phyloP scores from a whole-genome alignment of 2,888 invertebrate species.

The Elmis aenea region DNA sequence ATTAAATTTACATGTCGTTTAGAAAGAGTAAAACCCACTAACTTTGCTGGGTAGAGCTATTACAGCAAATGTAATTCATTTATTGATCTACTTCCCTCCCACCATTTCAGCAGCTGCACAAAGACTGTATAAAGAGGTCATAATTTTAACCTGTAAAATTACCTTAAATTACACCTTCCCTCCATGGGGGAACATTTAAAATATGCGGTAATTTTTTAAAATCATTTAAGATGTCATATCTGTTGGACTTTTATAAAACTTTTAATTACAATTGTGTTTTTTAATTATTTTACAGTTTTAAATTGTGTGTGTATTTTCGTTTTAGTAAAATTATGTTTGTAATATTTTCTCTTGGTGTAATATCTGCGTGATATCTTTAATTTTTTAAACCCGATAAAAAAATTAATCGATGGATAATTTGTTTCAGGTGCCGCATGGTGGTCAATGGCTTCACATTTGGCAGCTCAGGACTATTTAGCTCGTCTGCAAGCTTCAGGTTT shows the following conservation, averaged over 20 bases:
- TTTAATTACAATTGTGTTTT: slow-evolving; percentile 1
- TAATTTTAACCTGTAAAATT: slow-evolving; percentile 26
- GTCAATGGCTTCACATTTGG: slow-evolving; percentile 85
- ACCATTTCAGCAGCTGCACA: slow-evolving; percentile 30
- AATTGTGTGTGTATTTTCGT: neutral
- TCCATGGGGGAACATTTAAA: slow-evolving; percentile 7
- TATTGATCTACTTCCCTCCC: slow-evolving; percentile 47
- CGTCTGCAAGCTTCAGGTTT: slow-evolving; percentile 76
- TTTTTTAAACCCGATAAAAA: too few species aligned
- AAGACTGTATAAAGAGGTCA: slow-evolving; percentile 31
- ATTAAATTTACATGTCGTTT: too few species aligned
- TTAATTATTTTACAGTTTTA: neutral
- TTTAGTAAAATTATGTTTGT: neutral
- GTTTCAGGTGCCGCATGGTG: slow-evolving; percentile 82
- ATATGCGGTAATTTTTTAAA: too few species aligned
- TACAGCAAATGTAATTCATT: slow-evolving; percentile 45
- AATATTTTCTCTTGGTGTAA: too few species aligned
- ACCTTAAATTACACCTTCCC: slow-evolving; percentile 14
- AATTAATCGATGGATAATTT: too few species aligned
- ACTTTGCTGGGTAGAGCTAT: too few species aligned
- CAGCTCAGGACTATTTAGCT: slow-evolving; percentile 83
- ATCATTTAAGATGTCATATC: too few species aligned
- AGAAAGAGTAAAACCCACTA: too few species aligned
- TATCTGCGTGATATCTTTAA: too few species aligned
- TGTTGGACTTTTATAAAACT: too few species aligned